These are phyloP conservation scores for Drosophila sulfurigaster DNA, from an alignment of 1,140 invertebrate species.

Conservation along the genomic window DNA sequence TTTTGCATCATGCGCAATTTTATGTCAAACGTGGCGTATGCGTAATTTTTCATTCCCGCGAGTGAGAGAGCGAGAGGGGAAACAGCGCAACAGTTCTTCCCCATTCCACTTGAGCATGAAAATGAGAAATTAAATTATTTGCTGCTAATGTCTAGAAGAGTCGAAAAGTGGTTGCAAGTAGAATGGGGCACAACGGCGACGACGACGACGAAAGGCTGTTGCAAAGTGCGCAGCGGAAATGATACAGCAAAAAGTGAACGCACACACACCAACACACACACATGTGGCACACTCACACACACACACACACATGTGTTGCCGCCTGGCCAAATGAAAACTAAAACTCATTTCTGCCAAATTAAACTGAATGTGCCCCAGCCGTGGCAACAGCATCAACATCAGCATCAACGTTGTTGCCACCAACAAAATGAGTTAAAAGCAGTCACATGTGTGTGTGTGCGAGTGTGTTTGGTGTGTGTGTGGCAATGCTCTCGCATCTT, in stretches of 20 bases:
- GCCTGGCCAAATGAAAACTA: constrained; percentile 70
- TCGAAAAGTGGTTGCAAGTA: constrained; percentile 11
- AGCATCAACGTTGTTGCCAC: no score
- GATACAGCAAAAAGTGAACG: constrained; percentile 70
- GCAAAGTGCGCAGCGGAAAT: constrained; percentile 62
- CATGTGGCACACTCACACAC: constrained; percentile 40
- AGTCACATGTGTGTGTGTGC: constrained; percentile 36
- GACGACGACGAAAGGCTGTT: background rate
- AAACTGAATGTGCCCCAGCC: constrained; percentile 77
- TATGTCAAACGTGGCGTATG: constrained; percentile 76
- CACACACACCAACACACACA: constrained; percentile 27
- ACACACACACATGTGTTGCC: constrained; percentile 21
- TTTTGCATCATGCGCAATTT: constrained; percentile 59
- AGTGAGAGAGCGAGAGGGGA: no score
- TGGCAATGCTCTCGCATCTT: constrained; percentile 57
- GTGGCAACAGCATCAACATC: constrained; percentile 45
- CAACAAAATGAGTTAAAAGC: constrained; percentile 60
- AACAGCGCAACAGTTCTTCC: constrained; percentile 37
- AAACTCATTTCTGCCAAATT: constrained; percentile 84
- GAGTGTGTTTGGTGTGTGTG: constrained; percentile 17
- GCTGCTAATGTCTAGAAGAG: constrained; percentile 70
- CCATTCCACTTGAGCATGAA: constrained; percentile 48
- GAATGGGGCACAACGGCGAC: background rate
- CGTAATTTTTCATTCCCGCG: constrained; percentile 63
- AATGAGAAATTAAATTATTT: constrained; percentile 82